Conservation (phyloP, 2,888 invertebrate genomes). For the Lasius fuliginosus region DNA sequence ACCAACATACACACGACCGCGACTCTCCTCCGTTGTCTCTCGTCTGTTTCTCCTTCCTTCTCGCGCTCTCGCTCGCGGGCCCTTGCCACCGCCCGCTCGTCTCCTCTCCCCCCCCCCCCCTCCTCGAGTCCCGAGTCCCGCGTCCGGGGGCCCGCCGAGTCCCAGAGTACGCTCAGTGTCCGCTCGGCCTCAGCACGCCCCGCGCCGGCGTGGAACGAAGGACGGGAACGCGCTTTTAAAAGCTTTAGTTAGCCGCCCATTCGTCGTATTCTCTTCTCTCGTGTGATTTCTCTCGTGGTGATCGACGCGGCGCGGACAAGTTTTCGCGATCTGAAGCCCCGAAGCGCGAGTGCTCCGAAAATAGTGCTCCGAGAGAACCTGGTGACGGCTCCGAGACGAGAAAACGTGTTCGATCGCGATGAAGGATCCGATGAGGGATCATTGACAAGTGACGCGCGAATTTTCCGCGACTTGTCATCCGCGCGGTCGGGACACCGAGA, state of each 20-base stretch:
- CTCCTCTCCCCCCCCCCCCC: too few relatives aligned
- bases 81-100: slow-evolving; percentile 35
- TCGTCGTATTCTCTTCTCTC: neutral
- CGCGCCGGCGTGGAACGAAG: slow-evolving; percentile 62
- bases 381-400: slow-evolving; percentile 35
- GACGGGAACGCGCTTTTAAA: slow-evolving; percentile 60
- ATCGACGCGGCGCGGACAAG: neutral
- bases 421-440: neutral
- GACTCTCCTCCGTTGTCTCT: slow-evolving; percentile 33
- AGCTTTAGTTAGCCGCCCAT: slow-evolving; percentile 25
- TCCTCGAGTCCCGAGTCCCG: slow-evolving; percentile 66
- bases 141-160: slow-evolving; percentile 65
- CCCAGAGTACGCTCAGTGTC: slow-evolving; percentile 78
- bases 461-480: neutral
- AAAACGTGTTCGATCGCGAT: neutral
- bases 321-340: neutral
- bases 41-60: slow-evolving; percentile 46
- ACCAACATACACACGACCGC: slow-evolving; percentile 46
- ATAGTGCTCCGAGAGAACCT: slow-evolving; percentile 26
- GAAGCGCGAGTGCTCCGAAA: slow-evolving; percentile 19
- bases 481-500: neutral
- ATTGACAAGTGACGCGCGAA: neutral
- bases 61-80: slow-evolving; percentile 52
- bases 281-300: neutral
- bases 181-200: slow-evolving; percentile 81